Evolutionary conservation across 1,140 invertebrate genomes (phyloP), one percentile per base, ranked within the genome.

Genomic region (Zelostemma sp.): DNA sequence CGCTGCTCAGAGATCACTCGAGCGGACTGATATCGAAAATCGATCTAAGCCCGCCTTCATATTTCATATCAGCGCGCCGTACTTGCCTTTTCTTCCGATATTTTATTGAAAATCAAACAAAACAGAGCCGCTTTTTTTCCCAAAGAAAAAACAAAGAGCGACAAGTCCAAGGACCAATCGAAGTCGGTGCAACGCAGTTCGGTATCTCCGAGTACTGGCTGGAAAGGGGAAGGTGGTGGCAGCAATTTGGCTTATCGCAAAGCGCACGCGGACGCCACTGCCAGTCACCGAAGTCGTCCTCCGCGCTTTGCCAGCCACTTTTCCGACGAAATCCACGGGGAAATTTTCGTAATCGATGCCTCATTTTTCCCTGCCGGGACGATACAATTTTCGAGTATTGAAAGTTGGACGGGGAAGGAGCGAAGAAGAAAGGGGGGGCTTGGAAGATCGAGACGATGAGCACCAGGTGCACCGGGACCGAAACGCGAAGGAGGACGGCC

Each of bases 221-320:
- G 14, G 48, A 45, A 45, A 31, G 46, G 46, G 59, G 59, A 47
- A 55, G 45, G 51, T 35, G n/a, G 12, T 18, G 18, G 1, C 17
- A 38, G 31, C 38, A 25, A 55, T 62, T 62, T 59, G 61, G 80
- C 80, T 82, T 81, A 82, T 82, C 80, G 80, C 75, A 60, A 74
- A 77, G 78, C 63, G 79, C 80, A 80, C 78, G 79, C 80, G 80
- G 80, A 80, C 77, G 74, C 77, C 75, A 76, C 76, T 77, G 76
- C 76, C 76, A 81, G 78, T 79, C 79, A 80, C 78, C 74, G 59
- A 25, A 59, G 35, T 38, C 35, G 35, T 38, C 1, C 2, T 3
- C 28, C 28, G 5, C 28, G 28, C 28, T 31, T 31, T 31, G 28
- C 28, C 28, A 38, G 35, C 9, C 9, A 38, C 35, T 38, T 38